These are phyloP conservation scores for Chelidonichthys spinosus DNA, from an alignment of 2,797 vertebrate species.

Conservation along the genomic window DNA sequence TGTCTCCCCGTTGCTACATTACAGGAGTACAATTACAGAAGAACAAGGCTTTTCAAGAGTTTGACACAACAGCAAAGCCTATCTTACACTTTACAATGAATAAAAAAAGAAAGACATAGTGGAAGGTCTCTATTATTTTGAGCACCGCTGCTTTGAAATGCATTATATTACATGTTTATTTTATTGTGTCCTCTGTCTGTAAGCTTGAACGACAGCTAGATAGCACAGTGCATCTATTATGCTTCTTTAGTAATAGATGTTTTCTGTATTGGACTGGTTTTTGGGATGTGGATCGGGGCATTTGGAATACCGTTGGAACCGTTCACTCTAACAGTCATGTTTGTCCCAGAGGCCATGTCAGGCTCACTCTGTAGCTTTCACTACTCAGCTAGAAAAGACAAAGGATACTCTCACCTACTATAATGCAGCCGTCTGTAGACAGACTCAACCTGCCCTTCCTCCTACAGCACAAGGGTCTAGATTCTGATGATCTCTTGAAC, in stretches of 20 bases:
- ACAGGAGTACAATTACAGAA: slow-evolving; percentile 58
- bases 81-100: background rate
- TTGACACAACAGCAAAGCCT: background rate
- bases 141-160: background rate
- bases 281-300: background rate
- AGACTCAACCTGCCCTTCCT: background rate
- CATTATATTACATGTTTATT: background rate
- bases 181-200: background rate
- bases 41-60: slow-evolving; percentile 5
- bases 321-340: background rate
- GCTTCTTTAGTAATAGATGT: background rate
- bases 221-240: background rate
- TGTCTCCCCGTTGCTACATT: slow-evolving; percentile 39
- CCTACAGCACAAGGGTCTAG: background rate
- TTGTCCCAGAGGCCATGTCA: background rate
- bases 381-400: background rate
- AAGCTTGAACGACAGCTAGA: background rate
- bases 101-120: background rate
- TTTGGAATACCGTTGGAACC: background rate
- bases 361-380: background rate
- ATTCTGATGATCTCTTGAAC: background rate
- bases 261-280: background rate
- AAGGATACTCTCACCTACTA: background rate
- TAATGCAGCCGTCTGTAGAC: background rate
- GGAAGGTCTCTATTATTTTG: background rate